A percentile compares a stretch with the other conserved stretches of the same genome.
Conservation (phyloP, 1,140 invertebrate species). For the Lordiphosa collinella region DNA sequence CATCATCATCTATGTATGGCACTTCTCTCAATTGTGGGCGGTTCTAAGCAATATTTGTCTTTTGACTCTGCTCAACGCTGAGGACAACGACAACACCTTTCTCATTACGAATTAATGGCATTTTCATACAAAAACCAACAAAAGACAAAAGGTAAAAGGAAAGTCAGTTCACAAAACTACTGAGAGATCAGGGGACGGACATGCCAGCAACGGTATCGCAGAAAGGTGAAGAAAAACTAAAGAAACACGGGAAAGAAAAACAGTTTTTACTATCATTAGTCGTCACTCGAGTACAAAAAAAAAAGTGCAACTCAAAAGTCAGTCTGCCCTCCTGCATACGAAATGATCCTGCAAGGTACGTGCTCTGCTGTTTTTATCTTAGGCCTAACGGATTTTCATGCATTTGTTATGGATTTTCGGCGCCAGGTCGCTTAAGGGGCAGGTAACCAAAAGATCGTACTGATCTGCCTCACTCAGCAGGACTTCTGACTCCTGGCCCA, state of each 20-base stretch:
- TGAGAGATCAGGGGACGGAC: background rate
- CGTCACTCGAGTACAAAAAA: constrained; percentile 33
- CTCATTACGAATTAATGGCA: constrained; percentile 77
- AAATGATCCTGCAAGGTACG: constrained; percentile 54
- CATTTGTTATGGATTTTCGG: constrained; percentile 78
- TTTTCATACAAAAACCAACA: constrained; percentile 32
- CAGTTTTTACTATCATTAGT: constrained; percentile 69
- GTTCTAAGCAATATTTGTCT: constrained; percentile 62
- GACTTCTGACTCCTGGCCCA: constrained; percentile 47
- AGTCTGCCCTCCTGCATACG: constrained; percentile 52
- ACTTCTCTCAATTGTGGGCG: constrained; percentile 31
- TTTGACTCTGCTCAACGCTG: constrained; percentile 49
- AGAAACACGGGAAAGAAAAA: constrained; percentile 45
- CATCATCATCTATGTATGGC: background rate
- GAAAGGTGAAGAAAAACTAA: constrained; percentile 40
- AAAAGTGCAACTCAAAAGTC: constrained; percentile 27
- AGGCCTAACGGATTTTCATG: constrained; percentile 71
- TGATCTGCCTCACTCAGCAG: constrained; percentile 42
- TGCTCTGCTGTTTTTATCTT: constrained; percentile 44
- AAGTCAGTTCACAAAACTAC: constrained; percentile 36
- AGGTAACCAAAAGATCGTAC: constrained; percentile 33
- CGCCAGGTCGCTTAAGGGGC: constrained; percentile 68
- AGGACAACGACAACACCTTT: constrained; percentile 63
- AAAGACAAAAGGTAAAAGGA: constrained; percentile 32
- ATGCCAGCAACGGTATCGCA: background rate